Percentiles rank a stretch among this genome's conserved stretches.
Evolutionary conservation across 2,797 vertebrate species (phyloP).

Genomic region (Megaceryle alcyon): DNA sequence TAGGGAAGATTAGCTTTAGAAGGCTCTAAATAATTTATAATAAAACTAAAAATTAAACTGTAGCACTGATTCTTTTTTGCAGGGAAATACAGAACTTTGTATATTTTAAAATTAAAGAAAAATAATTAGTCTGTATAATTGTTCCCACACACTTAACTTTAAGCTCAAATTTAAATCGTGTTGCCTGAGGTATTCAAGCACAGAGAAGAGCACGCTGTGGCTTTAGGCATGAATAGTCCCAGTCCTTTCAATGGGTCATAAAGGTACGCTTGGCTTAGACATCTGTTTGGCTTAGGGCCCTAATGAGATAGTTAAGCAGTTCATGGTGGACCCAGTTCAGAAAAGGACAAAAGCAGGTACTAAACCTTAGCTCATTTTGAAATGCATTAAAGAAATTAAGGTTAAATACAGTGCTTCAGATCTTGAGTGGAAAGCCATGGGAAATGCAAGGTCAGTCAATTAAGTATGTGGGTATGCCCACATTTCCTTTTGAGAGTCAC

Average conservation of each 20-base stretch:
- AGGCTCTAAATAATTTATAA: background rate
- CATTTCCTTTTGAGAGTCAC: background rate
- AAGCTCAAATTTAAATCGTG: background rate
- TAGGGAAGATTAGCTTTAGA: background rate
- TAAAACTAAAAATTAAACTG: background rate
- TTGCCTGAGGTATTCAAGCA: background rate
- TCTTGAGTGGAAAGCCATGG: background rate
- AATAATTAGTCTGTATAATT: background rate
- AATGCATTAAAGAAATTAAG: background rate
- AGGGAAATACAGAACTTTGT: accelerated
- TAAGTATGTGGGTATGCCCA: background rate
- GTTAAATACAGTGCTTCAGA: background rate
- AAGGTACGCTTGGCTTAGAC: background rate
- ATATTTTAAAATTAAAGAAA: background rate
- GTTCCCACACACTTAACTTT: background rate
- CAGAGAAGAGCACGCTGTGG: background rate
- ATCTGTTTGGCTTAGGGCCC: background rate
- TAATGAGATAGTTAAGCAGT: background rate
- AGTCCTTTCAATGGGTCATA: background rate
- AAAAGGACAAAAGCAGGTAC: background rate
- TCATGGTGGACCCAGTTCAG: background rate
- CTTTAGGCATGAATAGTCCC: background rate
- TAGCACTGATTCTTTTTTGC: background rate
- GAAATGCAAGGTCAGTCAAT: background rate
- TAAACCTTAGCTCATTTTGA: background rate